Conservation (phyloP, 2,797 vertebrate species). For the Lutjanus argentimaculatus region DNA sequence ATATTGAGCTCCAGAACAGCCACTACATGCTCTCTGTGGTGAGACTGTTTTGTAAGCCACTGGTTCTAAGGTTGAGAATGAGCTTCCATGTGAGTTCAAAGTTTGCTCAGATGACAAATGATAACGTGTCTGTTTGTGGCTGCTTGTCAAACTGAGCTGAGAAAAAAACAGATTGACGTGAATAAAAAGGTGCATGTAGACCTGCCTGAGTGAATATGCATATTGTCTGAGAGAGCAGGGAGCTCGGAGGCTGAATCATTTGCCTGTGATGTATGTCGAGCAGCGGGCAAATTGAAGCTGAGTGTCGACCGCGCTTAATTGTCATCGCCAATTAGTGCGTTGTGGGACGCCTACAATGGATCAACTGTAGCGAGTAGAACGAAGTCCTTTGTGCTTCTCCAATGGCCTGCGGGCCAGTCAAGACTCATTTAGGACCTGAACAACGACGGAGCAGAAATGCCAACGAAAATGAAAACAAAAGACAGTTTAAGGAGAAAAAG, state of each 20-base stretch:
- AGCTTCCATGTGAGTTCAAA: conserved; percentile 14
- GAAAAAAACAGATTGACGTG: conserved; percentile 7
- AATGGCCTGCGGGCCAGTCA: conserved; percentile 95
- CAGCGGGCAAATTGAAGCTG: conserved; percentile 89
- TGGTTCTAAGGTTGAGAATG: not conserved
- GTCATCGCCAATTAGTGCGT: conserved; percentile 98
- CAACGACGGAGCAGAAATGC: conserved; percentile 92
- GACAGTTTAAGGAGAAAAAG: conserved; percentile 83
- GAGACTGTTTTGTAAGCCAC: not conserved
- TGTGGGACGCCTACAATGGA: conserved; percentile 93
- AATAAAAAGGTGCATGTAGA: conserved; percentile 44
- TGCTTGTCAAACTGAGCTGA: conserved; percentile 17
- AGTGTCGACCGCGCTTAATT: conserved; percentile 90
- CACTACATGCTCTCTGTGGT: not conserved
- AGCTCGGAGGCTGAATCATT: conserved; percentile 37
- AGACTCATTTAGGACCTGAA: conserved; percentile 94
- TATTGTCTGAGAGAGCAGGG: conserved; percentile 34
- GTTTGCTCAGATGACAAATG: conserved; percentile 5
- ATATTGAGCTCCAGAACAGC: not conserved
- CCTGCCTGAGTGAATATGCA: conserved; percentile 51
- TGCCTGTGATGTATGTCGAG: conserved; percentile 71
- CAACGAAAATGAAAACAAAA: conserved; percentile 89
- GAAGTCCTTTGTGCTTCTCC: conserved; percentile 94
- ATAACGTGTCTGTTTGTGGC: conserved; percentile 2
- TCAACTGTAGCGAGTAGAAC: conserved; percentile 92